Percentiles rank a stretch among this genome's conserved stretches.
phyloP scores from a whole-genome alignment of 2,113 vertebrate species.

The Sinocyclocheilus anophthalmus region DNA sequence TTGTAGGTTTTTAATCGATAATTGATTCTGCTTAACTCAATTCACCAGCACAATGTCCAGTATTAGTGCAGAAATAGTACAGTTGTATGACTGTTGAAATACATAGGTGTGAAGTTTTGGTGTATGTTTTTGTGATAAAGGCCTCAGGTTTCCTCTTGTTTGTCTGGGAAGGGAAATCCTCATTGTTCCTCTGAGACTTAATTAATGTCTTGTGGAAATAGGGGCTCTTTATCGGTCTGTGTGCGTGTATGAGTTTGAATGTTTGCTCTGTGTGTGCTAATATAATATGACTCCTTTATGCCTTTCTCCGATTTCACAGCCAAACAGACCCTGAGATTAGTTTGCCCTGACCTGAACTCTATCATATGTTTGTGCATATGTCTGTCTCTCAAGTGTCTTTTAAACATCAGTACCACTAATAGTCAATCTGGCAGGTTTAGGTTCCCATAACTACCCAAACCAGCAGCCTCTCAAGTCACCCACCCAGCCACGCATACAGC shows the following conservation, averaged over 20 bases:
- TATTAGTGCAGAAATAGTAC: not conserved
- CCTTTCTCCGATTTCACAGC: not conserved
- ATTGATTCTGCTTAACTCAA: not conserved
- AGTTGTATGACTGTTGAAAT: not conserved
- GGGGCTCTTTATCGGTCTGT: slow-evolving; percentile 31
- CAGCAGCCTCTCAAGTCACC: slow-evolving; percentile 16
- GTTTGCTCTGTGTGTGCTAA: not conserved
- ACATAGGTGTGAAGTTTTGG: slow-evolving; percentile 13
- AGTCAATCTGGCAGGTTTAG: slow-evolving; percentile 34
- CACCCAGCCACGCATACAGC: not conserved
- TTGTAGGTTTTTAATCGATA: not conserved
- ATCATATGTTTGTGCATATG: slow-evolving; percentile 11
- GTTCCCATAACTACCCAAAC: slow-evolving; percentile 47
- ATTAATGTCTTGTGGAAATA: slow-evolving; percentile 49
- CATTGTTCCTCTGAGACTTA: slow-evolving; percentile 48
- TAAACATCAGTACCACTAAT: slow-evolving; percentile 29
- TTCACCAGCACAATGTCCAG: not conserved
- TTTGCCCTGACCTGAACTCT: not conserved
- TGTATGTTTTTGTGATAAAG: slow-evolving; percentile 42
- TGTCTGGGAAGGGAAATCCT: slow-evolving; percentile 54
- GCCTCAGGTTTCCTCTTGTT: slow-evolving; percentile 41
- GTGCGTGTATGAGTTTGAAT: slow-evolving; percentile 31
- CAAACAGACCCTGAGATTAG: slow-evolving; percentile 8
- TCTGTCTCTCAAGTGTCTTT: slow-evolving; percentile 34
- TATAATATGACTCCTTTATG: not conserved